Evolutionary conservation across 2,113 vertebrate species (phyloP).

Genomic region (Melanerpes aurifrons): DNA sequence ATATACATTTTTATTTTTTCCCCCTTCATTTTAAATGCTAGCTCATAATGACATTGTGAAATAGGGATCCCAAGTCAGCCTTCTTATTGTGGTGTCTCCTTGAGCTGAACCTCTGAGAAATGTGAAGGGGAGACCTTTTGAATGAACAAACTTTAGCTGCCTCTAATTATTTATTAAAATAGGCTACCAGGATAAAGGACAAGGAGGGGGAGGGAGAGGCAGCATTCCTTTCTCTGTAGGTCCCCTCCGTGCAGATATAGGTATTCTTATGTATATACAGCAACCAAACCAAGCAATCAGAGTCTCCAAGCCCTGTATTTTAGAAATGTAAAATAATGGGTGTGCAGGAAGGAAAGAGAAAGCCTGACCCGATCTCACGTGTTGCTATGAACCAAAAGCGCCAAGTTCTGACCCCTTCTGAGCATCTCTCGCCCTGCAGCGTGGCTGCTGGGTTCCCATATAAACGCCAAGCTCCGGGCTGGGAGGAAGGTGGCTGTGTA

Average conservation of each 20-base stretch:
- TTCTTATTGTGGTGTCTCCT: constrained; percentile 78
- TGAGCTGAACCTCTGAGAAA: constrained; percentile 77
- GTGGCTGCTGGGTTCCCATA: not conserved
- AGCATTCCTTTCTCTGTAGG: constrained; percentile 32
- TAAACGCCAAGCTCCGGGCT: not conserved
- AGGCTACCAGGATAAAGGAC: constrained; percentile 60
- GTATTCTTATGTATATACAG: not conserved
- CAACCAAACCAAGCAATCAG: not conserved
- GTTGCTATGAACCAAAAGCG: not conserved
- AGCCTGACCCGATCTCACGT: not conserved
- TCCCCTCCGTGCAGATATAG: not conserved
- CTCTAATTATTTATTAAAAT: constrained; percentile 82
- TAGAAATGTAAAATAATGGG: not conserved
- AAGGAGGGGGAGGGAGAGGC: constrained; percentile 60
- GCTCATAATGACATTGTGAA: constrained; percentile 77
- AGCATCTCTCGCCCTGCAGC: not conserved
- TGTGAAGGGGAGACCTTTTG: constrained; percentile 75
- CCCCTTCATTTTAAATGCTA: constrained; percentile 70
- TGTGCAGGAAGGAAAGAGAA: not conserved
- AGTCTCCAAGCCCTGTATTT: not conserved
- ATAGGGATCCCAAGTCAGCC: constrained; percentile 71
- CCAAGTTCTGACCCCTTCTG: not conserved
- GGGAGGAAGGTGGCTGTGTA: not conserved
- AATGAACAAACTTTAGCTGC: constrained; percentile 57
- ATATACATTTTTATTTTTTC: constrained; percentile 53